Percentiles rank a stretch among this genome's conserved stretches.
Conservation (phyloP, 2,797 vertebrate species). For the Megalops cyprinoides region DNA sequence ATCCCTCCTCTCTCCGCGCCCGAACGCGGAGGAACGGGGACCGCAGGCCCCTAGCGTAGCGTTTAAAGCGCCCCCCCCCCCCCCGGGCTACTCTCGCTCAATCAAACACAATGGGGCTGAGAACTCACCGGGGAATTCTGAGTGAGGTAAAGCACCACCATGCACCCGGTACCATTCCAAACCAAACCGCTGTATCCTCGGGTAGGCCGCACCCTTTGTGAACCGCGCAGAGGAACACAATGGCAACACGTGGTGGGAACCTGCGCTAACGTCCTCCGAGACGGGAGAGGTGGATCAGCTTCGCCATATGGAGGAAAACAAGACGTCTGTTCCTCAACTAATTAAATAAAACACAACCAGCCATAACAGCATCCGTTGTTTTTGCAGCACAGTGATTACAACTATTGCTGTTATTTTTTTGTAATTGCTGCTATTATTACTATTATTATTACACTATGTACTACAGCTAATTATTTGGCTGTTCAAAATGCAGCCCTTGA, state of each 20-base stretch:
- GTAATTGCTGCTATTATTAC: background rate
- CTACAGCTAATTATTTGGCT: background rate
- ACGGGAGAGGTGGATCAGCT: background rate
- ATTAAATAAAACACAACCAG: background rate
- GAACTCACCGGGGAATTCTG: background rate
- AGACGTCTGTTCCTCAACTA: background rate
- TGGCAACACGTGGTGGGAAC: background rate
- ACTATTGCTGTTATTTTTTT: background rate
- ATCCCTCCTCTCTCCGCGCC: background rate
- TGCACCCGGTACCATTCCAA: background rate
- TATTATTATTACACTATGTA: background rate
- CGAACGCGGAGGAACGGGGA: background rate
- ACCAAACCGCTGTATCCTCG: background rate
- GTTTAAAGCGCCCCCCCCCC: background rate
- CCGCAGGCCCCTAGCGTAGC: background rate
- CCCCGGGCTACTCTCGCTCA: background rate
- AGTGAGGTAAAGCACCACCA: background rate
- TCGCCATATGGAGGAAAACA: background rate
- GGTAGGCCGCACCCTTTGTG: background rate
- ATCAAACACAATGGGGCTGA: conserved; percentile 2
- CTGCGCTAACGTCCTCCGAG: background rate
- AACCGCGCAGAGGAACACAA: background rate
- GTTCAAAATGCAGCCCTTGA: background rate
- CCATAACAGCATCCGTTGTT: background rate
- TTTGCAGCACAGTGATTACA: background rate